Conservation (phyloP, 1,140 invertebrate genomes). For the Drosophila paulistorum region DNA sequence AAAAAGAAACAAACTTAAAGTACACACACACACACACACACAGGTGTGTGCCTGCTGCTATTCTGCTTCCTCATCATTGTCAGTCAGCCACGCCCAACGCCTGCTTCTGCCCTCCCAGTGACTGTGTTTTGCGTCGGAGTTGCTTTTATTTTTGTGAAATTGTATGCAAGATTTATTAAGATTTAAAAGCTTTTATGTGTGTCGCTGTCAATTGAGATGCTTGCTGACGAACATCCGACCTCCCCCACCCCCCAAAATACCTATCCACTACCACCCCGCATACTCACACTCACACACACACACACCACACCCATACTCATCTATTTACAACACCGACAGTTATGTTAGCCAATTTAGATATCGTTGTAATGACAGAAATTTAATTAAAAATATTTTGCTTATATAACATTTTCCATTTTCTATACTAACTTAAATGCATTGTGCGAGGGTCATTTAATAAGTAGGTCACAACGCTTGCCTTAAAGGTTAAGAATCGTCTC, state of each 20-base stretch:
- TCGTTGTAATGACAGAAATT: constrained; percentile 9
- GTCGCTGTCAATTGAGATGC: constrained; percentile 69
- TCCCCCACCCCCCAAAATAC: neutral
- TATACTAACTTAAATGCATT: neutral
- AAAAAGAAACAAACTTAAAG: constrained; percentile 2
- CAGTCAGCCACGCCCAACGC: constrained; percentile 40
- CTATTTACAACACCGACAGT: too few relatives aligned
- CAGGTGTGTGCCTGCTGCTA: constrained; percentile 6
- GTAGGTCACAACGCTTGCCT: neutral
- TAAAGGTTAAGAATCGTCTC: too few relatives aligned
- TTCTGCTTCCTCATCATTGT: constrained; percentile 18
- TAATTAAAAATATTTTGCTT: constrained; percentile 11
- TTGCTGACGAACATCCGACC: constrained; percentile 1
- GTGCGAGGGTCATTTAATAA: neutral
- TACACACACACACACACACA: constrained; percentile 14
- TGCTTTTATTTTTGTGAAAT: constrained; percentile 68
- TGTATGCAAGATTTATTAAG: constrained; percentile 82
- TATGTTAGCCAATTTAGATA: neutral
- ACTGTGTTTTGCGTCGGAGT: constrained; percentile 32
- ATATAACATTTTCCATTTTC: neutral
- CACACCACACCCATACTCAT: neutral
- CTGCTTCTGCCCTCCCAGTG: constrained; percentile 21
- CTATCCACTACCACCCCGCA: neutral
- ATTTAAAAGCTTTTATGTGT: constrained; percentile 82
- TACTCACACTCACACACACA: constrained; percentile 13